These are phyloP conservation scores for Scrobipalpa atriplicella DNA, from an alignment of 2,888 invertebrate genomes.

Conservation along the genomic window DNA sequence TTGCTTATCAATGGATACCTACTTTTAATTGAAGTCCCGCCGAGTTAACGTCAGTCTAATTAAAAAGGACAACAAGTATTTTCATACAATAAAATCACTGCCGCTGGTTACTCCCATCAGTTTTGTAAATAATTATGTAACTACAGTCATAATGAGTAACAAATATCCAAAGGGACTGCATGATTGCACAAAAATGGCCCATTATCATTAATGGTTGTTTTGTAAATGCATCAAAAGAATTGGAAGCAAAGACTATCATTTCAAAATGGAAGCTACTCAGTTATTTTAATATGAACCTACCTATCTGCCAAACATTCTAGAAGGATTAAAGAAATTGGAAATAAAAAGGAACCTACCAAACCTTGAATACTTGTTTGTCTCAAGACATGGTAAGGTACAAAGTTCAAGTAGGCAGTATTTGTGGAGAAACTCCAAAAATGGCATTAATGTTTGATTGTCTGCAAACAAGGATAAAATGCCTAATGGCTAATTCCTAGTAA, in stretches of 20 bases:
- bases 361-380: constrained; percentile 19
- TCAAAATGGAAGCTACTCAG: too few species aligned
- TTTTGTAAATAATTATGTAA: too few species aligned
- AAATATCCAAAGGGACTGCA: too few species aligned
- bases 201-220: too few species aligned
- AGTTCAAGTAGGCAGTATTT: constrained; percentile 30
- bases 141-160: too few species aligned
- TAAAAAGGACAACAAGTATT: background rate
- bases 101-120: background rate
- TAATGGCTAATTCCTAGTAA: background rate
- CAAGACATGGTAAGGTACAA: constrained; percentile 28
- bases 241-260: too few species aligned
- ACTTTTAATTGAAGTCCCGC: too few species aligned
- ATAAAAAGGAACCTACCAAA: background rate
- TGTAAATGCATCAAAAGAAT: too few species aligned
- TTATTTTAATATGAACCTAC: background rate
- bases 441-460: too few species aligned
- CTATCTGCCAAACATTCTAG: background rate
- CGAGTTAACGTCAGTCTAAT: background rate
- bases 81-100: background rate
- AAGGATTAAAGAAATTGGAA: background rate
- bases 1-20: background rate
- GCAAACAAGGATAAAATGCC: background rate
- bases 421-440: background rate
- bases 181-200: too few species aligned